phyloP scores from a whole-genome alignment of 2,797 vertebrate species.

The Ptychobarbus kaznakovi region DNA sequence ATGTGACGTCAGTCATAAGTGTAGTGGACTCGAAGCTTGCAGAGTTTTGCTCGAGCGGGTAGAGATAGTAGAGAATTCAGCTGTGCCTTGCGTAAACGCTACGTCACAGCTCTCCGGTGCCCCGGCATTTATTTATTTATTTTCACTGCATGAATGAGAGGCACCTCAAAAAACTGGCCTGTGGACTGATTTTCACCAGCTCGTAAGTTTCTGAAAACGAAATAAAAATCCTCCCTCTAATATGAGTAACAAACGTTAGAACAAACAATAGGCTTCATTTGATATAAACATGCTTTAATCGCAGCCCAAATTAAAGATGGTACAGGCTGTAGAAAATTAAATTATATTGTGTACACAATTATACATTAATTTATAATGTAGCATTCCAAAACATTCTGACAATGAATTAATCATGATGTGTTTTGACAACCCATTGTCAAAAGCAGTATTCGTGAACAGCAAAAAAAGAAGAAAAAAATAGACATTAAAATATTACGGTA shows the following conservation, averaged over 20 bases:
- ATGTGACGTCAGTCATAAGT: slow-evolving; percentile 54
- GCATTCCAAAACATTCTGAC: background rate
- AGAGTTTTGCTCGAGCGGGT: slow-evolving; percentile 54
- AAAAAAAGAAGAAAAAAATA: background rate
- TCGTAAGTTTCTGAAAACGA: slow-evolving; percentile 14
- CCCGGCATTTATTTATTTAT: slow-evolving; percentile 83
- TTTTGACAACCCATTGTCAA: background rate
- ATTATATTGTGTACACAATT: background rate
- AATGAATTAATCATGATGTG: background rate
- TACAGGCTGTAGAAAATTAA: background rate
- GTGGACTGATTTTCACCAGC: slow-evolving; percentile 59
- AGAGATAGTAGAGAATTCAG: slow-evolving; percentile 74
- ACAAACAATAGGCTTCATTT: background rate
- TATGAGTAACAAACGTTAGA: background rate
- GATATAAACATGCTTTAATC: background rate
- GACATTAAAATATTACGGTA: background rate
- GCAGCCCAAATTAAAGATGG: background rate
- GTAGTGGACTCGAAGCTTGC: slow-evolving; percentile 38
- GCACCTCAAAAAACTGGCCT: slow-evolving; percentile 72
- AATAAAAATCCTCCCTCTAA: background rate
- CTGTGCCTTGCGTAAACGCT: slow-evolving; percentile 73
- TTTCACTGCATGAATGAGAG: slow-evolving; percentile 74
- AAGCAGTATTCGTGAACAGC: background rate
- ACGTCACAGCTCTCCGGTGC: slow-evolving; percentile 85
- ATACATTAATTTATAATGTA: background rate